Conservation (phyloP, 30 jellyfish, hydroid and myxozoan genomes). For the Aurelia sp. region DNA sequence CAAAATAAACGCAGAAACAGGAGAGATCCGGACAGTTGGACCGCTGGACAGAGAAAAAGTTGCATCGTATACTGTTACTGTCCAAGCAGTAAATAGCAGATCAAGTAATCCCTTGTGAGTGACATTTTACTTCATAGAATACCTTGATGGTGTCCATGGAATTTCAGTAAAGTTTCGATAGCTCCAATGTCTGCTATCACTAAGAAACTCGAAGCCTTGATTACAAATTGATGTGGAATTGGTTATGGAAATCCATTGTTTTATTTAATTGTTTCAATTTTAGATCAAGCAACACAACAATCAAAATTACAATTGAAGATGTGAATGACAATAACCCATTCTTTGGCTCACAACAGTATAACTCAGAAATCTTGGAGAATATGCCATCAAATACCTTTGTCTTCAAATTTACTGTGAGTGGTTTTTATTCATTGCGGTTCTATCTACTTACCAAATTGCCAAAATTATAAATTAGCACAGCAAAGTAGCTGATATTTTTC, state of each 20-base stretch:
- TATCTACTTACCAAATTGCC: no score
- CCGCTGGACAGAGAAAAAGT: slow-evolving; percentile 71
- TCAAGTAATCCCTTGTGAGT: slow-evolving; percentile 19
- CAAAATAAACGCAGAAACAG: slow-evolving; percentile 39
- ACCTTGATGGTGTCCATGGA: no score
- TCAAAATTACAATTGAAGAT: slow-evolving; percentile 59
- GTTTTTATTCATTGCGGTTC: not conserved
- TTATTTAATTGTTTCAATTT: not conserved
- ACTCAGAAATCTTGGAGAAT: slow-evolving; percentile 49
- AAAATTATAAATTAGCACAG: no score
- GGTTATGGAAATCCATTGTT: no score
- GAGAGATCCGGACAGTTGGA: slow-evolving; percentile 26
- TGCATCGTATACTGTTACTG: slow-evolving; percentile 15
- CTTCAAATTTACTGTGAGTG: slow-evolving; percentile 46
- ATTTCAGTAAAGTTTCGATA: no score
- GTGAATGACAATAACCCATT: slow-evolving; percentile 79
- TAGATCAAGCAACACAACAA: slow-evolving; percentile 35
- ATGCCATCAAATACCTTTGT: slow-evolving; percentile 51
- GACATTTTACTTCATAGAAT: no score
- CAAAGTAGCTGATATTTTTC: no score
- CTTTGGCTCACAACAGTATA: slow-evolving; percentile 41
- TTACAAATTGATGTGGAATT: no score
- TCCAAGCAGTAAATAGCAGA: slow-evolving; percentile 60
- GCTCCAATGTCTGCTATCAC: no score
- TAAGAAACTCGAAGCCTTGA: no score